Base-by-base conservation (phyloP, 2,113 vertebrate genomes). In the Picathartes gymnocephalus region DNA sequence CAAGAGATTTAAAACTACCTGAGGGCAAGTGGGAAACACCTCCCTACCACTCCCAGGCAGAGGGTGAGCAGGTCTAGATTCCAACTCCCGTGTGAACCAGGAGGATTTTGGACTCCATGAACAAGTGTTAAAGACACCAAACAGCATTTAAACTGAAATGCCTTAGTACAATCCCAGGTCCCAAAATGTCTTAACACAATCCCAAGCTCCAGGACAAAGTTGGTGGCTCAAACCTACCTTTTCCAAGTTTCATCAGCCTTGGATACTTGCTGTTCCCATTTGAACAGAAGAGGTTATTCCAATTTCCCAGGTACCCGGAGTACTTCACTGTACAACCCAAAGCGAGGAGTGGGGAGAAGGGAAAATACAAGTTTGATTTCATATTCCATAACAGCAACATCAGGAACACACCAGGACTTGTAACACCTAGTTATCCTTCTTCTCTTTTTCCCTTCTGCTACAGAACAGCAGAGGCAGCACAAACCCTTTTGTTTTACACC, bases 181-280 rank as follows among this genome's bases (percentile, higher is more conserved):
- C 31, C 47, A 28, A 66, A 77, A n/a, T 24, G 9, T 22, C 51
- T 88, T 39, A 58, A 45, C 27, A 79, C 1, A 65, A 48, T 11
- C 27, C 57, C 1, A 1, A 64, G 7, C 7, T 23, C 28, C 42
- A 30, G 19, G 28, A 50, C 11, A 84, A 44, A 53, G 30, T 51
- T 20, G 39, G 17, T 18, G 6, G 7, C 11, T 31, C 50, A 42
- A 61, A 93, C 96, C 87, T 86, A 99, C 99, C 99, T 98, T 96
- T 97, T 50, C 99, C 99, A 10, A 99, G 97, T 92, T 99, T 99
- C 98, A 99, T 98, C 66, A 99, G 98, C 11, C 30, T 87, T 8
- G 98, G 98, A 70, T 93, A 88, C 74, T 95, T 98, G 42, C 88
- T 39, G 76, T 95, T 80, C 51, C 60, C 94, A 12, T 97, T 99